Evolutionary conservation across 1,140 invertebrate species (phyloP), one percentile per base, ranked within the genome.

Genomic region (Solenopsis fugax): DNA sequence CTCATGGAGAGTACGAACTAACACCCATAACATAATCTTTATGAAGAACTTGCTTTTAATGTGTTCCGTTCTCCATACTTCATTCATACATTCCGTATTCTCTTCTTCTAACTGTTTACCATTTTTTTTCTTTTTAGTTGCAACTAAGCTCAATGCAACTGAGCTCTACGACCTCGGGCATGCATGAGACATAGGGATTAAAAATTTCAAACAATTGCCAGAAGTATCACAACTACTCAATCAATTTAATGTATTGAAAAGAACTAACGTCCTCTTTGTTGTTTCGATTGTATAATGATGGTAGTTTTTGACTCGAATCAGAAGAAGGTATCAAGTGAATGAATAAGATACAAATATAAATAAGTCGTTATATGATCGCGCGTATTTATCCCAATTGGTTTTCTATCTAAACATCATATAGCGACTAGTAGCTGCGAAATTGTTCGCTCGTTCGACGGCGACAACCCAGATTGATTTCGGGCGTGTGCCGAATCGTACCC

Each of bases 401-500:
- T 12, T 60, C 5, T 29, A 13, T 13, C 54, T 75, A 50, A 73
- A 73, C 80, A 62, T 37, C 29, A 18, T 60, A 48, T 29, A 29
- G 52, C 21, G 50, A 52, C 10, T 13, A 62, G 12, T 45, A 72
- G 18, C 41, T 41, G 54, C 21, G 21, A 69, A 86, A 88, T 58
- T 67, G 62, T 75, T 45, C 13, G 69, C 21, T 45, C 60, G 54
- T 34, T n/a, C 75, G 60, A 41, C 78, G 54, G 60, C 72, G 86
- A 89, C 88, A 85, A 78, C 65, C 75, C 89, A 82, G 88, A 91
- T 91, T 89, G 90, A 89, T 91, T 91, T 91, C 90, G 88, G 85
- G 76, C 76, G 88, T 89, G 77, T 91, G 85, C 87, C 85, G 80
- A 60, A 89, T 91, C 71, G 85, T 91, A 90, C 60, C 85, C 88